phyloP scores from a whole-genome alignment of 2,888 invertebrate species.

The Maniola hyperantus region DNA sequence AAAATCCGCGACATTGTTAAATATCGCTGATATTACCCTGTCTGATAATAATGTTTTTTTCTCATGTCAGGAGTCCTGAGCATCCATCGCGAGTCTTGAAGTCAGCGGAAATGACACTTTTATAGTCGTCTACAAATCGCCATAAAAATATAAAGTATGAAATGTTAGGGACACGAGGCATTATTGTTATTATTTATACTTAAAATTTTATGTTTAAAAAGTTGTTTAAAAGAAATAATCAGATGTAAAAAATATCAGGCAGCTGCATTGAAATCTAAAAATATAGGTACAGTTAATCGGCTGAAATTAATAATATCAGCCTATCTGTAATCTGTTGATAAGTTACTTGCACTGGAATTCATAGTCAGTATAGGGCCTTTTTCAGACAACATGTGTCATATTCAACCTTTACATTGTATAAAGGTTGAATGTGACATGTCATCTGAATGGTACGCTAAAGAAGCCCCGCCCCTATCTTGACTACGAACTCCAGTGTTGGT shows the following conservation, averaged over 20 bases:
- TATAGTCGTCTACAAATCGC: slow-evolving; percentile 49
- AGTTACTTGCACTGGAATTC: too few relatives aligned
- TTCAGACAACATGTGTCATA: too few relatives aligned
- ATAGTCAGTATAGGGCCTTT: too few relatives aligned
- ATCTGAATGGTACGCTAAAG: too few relatives aligned
- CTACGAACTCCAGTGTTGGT: too few relatives aligned
- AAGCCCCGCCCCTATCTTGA: too few relatives aligned
- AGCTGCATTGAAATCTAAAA: slow-evolving; percentile 1
- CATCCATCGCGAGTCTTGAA: slow-evolving; percentile 61
- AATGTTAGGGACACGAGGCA: slow-evolving; percentile 14
- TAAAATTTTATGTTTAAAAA: background rate
- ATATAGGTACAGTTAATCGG: background rate
- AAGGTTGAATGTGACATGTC: too few relatives aligned
- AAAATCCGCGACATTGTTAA: too few relatives aligned
- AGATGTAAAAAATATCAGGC: background rate
- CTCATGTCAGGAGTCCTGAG: slow-evolving; percentile 67
- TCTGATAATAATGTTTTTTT: slow-evolving; percentile 19
- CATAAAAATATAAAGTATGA: background rate
- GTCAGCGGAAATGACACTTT: slow-evolving; percentile 63
- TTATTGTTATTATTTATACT: slow-evolving; percentile 15
- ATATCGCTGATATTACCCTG: too few relatives aligned
- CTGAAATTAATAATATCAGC: too few relatives aligned
- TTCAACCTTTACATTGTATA: too few relatives aligned
- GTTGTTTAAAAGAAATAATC: background rate
- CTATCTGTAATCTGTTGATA: too few relatives aligned